A percentile compares a stretch with the other conserved stretches of the same genome.
phyloP scores from a whole-genome alignment of 2,888 invertebrate species.

The Leucophenga montana region DNA sequence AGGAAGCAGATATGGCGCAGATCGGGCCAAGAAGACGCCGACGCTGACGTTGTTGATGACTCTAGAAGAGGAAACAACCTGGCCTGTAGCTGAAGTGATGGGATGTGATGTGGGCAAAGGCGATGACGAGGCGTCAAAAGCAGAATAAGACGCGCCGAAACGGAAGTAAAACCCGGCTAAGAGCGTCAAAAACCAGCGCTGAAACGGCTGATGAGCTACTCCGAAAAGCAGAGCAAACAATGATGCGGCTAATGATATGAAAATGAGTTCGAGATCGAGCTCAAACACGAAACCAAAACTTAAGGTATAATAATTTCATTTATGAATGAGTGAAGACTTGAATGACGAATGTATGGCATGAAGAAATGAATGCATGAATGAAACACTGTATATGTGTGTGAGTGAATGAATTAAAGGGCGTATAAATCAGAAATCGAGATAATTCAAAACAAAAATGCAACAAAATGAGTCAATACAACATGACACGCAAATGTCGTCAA shows the following conservation, averaged over 20 bases:
- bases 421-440: conserved; percentile 50
- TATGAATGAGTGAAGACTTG: conserved; percentile 61
- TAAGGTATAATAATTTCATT: conserved; percentile 47
- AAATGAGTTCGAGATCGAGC: conserved; percentile 59
- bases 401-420: background rate
- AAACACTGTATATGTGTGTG: background rate
- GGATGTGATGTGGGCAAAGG: no score
- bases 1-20: conserved; percentile 53
- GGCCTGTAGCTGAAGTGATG: background rate
- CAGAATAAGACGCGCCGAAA: conserved; percentile 25
- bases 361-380: conserved; percentile 40
- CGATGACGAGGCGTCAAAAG: conserved; percentile 33
- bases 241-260: conserved; percentile 65
- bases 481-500: conserved; percentile 17
- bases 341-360: conserved; percentile 49
- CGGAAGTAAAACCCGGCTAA: conserved; percentile 37
- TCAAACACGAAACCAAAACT: conserved; percentile 51
- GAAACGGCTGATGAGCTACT: background rate
- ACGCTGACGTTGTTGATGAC: conserved; percentile 36
- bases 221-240: conserved; percentile 27
- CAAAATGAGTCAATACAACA: conserved; percentile 14
- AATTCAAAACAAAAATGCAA: conserved; percentile 17
- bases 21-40: conserved; percentile 46
- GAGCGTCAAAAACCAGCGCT: background rate
- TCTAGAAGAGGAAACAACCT: background rate